These are phyloP conservation scores for Pelmatolapia mariae DNA, from an alignment of 2,113 vertebrate genomes.

Conservation along the genomic window DNA sequence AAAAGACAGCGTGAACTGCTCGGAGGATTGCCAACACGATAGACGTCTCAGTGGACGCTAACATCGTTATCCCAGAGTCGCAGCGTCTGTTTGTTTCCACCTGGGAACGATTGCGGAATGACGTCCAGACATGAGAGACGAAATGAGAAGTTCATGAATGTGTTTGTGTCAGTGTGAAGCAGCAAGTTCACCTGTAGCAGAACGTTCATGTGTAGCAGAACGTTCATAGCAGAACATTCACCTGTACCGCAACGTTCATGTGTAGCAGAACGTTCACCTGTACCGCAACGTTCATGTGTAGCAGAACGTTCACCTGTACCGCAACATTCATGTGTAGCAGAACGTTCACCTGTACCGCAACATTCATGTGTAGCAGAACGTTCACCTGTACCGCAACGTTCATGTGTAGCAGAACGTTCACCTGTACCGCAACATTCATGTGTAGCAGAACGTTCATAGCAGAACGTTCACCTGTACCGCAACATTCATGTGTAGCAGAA, in stretches of 20 bases:
- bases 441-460: too few relatives aligned
- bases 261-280: fast-evolving
- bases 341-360: fast-evolving
- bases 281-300: fast-evolving
- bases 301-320: fast-evolving
- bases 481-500: too few relatives aligned
- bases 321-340: fast-evolving
- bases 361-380: fast-evolving
- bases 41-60: background rate
- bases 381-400: too few relatives aligned
- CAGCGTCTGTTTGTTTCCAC: background rate
- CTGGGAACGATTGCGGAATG: background rate
- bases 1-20: background rate
- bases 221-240: fast-evolving
- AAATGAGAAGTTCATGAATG: background rate
- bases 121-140: background rate
- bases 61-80: background rate
- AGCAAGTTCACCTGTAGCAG: background rate
- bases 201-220: fast-evolving
- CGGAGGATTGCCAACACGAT: background rate
- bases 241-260: fast-evolving
- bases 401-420: too few relatives aligned
- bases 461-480: too few relatives aligned
- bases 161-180: background rate
- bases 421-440: too few relatives aligned